Percentiles rank a stretch among this genome's conserved stretches.
Evolutionary conservation across 2,797 vertebrate genomes (phyloP).

Genomic region (Perdix hodgsoniae): DNA sequence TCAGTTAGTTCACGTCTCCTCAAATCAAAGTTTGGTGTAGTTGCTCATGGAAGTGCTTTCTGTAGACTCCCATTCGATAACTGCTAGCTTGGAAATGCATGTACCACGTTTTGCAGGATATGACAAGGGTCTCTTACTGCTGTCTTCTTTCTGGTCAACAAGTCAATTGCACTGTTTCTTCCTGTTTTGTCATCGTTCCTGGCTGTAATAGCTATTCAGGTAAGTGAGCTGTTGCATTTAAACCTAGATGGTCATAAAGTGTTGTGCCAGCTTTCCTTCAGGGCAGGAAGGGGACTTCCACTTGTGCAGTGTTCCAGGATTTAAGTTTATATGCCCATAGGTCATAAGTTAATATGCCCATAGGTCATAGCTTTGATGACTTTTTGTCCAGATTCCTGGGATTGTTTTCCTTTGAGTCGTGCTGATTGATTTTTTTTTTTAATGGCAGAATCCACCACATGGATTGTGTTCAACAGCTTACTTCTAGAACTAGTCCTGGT

Average conservation of each 20-base stretch:
- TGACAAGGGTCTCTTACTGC: not conserved
- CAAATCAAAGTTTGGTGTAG: conserved; percentile 20
- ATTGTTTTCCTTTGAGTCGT: conserved; percentile 40
- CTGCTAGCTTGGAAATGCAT: not conserved
- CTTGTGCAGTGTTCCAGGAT: not conserved
- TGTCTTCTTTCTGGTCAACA: not conserved
- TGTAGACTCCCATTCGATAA: not conserved
- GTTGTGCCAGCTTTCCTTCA: not conserved
- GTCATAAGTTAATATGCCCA: not conserved
- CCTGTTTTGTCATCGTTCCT: not conserved
- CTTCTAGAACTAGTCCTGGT: not conserved
- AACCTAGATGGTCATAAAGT: not conserved
- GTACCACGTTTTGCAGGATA: not conserved
- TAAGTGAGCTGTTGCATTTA: not conserved
- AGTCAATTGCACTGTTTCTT: not conserved
- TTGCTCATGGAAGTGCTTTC: not conserved
- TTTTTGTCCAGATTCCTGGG: conserved; percentile 2
- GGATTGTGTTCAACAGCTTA: not conserved
- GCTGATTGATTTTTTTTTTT: not conserved
- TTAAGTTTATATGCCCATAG: not conserved
- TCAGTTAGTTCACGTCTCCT: conserved; percentile 38
- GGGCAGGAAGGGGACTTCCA: not conserved
- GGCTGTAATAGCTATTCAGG: not conserved
- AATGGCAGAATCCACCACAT: not conserved
- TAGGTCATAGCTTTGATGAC: not conserved